Conservation (phyloP, 2,888 invertebrate genomes). For the Temnothorax rugatulus region DNA sequence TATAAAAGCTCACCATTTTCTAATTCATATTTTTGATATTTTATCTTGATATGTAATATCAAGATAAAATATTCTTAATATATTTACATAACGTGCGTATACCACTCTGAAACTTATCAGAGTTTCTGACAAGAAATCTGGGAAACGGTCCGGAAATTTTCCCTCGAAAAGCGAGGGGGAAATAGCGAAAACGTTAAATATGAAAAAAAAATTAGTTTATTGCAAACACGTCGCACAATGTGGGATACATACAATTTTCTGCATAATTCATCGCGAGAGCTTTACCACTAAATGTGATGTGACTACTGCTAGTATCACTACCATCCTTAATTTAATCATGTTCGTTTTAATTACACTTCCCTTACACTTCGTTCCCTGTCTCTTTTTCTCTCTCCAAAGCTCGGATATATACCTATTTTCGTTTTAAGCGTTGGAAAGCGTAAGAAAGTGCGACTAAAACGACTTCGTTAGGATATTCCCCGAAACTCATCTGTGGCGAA, state of each 20-base stretch:
- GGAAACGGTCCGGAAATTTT: not conserved
- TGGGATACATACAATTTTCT: slow-evolving; percentile 38
- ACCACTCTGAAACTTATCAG: not conserved
- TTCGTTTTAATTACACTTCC: slow-evolving; percentile 16
- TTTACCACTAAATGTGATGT: not conserved
- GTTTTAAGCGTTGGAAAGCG: slow-evolving; percentile 28
- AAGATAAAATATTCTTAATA: not conserved
- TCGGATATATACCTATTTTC: slow-evolving; percentile 44
- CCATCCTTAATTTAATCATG: slow-evolving; percentile 32
- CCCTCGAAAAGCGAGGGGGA: not conserved
- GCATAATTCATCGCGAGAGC: slow-evolving; percentile 14
- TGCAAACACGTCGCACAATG: slow-evolving; percentile 39
- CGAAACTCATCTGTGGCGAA: not conserved
- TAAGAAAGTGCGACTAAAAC: slow-evolving; percentile 21
- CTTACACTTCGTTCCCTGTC: slow-evolving; percentile 19
- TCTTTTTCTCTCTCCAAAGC: slow-evolving; percentile 53
- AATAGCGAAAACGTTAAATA: not conserved
- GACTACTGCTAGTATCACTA: slow-evolving; percentile 54
- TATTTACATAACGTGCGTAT: not conserved
- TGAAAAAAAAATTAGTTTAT: slow-evolving; percentile 50
- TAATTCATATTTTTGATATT: not conserved
- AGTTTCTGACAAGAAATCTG: not conserved
- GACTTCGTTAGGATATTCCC: not conserved
- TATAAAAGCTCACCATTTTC: not conserved
- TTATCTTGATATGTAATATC: not conserved